Base-by-base conservation (phyloP, 2,888 invertebrate species). In the Phyllotreta striolata region DNA sequence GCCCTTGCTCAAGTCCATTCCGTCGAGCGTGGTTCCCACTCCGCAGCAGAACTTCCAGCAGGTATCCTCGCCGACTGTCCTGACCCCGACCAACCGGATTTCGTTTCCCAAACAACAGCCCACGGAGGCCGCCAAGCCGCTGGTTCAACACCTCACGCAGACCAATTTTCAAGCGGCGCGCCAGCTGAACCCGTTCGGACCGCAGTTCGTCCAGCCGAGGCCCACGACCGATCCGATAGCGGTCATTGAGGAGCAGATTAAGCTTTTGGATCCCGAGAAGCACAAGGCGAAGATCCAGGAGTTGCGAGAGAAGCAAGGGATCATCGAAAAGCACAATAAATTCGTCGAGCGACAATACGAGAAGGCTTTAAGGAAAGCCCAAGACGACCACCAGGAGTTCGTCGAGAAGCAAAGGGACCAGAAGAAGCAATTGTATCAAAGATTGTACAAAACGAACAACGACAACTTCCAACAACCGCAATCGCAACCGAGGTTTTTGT, bases 301-400 rank as follows among this genome's bases (percentile, higher is more conserved):
- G 70, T 85, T 91, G 51, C 86, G 88, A 71, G 91, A 91, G 69
- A 86, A 90, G 70, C 89, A 90, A 72, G 85, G 88, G 67, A 85
- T 90, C 3, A 90, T 90, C 64, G 89, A 90, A 71, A 90, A 90
- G 74, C 90, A 90, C 70, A 91, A 91, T 72, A 87, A 91, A 70
- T 89, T 91, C 71, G 86, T 91, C 3, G 91, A 92, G 73, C 91
- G 90, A 74, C 91, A 91, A 73, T 91, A 92, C 72, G 87, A 92
- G 70, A 91, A 91, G 71, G 89, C 91, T 46, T 88, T 91, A 74
- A 89, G 90, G 73, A 92, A 92, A 75, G 88, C 91, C 0, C 86
- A 91, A 68, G 86, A 88, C 72, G 83, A 91, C 35, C 91, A 92
- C 70, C 87, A 88, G 69, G 89, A 89, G 63, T 90, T 90, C 74